Percentiles rank a stretch among this genome's conserved stretches.
These are phyloP conservation scores for Gymnopithys bicolor DNA, from an alignment of 2,797 vertebrate genomes.

Conservation along the genomic window DNA sequence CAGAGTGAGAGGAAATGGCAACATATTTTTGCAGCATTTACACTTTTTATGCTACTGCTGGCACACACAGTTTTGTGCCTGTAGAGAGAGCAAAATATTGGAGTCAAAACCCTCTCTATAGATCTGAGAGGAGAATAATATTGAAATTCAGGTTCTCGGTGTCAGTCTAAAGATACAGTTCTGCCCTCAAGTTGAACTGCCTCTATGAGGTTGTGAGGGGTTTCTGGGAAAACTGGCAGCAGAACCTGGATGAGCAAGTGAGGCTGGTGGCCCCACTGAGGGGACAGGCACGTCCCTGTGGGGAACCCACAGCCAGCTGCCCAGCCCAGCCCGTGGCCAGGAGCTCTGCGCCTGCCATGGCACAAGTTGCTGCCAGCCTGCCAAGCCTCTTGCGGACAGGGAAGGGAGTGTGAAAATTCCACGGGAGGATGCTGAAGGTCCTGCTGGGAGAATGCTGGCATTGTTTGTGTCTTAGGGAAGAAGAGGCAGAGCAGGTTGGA, in stretches of 20 bases:
- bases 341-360: rapidly evolving
- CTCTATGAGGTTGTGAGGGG: not conserved
- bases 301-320: not conserved
- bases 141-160: not conserved
- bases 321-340: not conserved
- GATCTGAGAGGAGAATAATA: constrained; percentile 32
- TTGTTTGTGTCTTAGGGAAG: not conserved
- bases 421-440: not conserved
- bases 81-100: constrained; percentile 49
- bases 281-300: not conserved
- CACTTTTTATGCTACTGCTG: constrained; percentile 71
- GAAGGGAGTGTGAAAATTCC: not conserved
- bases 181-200: constrained; percentile 1
- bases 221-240: not conserved
- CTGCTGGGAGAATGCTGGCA: rapidly evolving
- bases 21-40: constrained; percentile 73
- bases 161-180: not conserved
- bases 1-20: constrained; percentile 65
- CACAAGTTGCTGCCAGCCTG: not conserved
- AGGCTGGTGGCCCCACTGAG: not conserved
- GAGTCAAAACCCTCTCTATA: constrained; percentile 48
- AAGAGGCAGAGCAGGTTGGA: not conserved
- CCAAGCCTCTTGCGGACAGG: rapidly evolving
- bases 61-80: constrained; percentile 42
- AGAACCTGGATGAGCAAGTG: rapidly evolving